A percentile compares a stretch with the other conserved stretches of the same genome.
Evolutionary conservation across 2,113 vertebrate species (phyloP).

Genomic region (Gopherus flavomarginatus): DNA sequence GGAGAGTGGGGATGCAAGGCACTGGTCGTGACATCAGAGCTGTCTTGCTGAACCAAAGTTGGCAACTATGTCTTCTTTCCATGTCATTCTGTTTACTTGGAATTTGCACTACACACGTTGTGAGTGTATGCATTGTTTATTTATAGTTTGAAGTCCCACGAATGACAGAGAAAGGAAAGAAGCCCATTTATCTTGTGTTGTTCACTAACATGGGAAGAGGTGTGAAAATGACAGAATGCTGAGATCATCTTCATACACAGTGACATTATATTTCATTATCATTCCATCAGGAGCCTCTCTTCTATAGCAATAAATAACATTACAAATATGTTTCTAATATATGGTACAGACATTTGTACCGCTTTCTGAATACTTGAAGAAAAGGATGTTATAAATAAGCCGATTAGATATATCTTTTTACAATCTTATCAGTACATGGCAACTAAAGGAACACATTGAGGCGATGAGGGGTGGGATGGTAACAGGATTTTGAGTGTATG

Average conservation of each 20-base stretch:
- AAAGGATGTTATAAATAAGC: slow-evolving; percentile 73
- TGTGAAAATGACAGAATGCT: slow-evolving; percentile 66
- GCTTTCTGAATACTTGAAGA: slow-evolving; percentile 85
- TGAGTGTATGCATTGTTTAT: slow-evolving; percentile 83
- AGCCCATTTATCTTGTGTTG: slow-evolving; percentile 35
- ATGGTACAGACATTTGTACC: slow-evolving; percentile 69
- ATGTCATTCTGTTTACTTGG: slow-evolving; percentile 83
- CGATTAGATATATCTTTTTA: slow-evolving; percentile 76
- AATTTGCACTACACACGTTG: slow-evolving; percentile 76
- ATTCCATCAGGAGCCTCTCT: slow-evolving; percentile 85
- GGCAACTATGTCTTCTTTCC: slow-evolving; percentile 71
- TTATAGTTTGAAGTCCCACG: slow-evolving; percentile 69
- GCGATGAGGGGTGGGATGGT: slow-evolving; percentile 84
- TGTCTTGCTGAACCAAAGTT: slow-evolving; percentile 30
- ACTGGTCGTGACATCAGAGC: background rate
- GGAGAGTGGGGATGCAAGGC: background rate
- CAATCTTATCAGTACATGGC: slow-evolving; percentile 71
- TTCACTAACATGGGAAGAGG: slow-evolving; percentile 73
- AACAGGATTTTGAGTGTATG: slow-evolving; percentile 79
- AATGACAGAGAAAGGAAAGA: slow-evolving; percentile 61
- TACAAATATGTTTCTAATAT: slow-evolving; percentile 70
- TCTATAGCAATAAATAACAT: slow-evolving; percentile 74
- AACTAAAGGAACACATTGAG: slow-evolving; percentile 68
- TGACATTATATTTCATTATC: slow-evolving; percentile 70
- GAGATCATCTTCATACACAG: slow-evolving; percentile 78